phyloP scores from a whole-genome alignment of 2,888 invertebrate genomes.

The Lasioglossum morio region DNA sequence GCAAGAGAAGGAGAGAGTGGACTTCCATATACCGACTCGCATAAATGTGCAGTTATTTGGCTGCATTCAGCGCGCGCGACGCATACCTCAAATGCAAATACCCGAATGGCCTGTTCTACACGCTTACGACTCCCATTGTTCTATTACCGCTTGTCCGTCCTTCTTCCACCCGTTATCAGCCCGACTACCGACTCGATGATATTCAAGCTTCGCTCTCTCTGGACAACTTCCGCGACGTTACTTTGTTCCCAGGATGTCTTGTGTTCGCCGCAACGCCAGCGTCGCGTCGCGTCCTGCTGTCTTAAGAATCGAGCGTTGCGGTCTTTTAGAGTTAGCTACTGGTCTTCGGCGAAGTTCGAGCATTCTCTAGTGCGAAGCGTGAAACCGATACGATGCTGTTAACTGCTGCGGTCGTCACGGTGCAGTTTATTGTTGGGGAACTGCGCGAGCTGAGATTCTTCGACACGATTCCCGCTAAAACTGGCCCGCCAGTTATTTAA shows the following conservation, averaged over 20 bases:
- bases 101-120: slow-evolving; percentile 49
- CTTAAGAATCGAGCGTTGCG: slow-evolving; percentile 6
- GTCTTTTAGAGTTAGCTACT: slow-evolving; percentile 5
- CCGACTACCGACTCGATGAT: not conserved
- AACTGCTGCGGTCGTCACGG: not conserved
- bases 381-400: not conserved
- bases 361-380: not conserved
- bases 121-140: slow-evolving; percentile 60
- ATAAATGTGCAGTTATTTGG: slow-evolving; percentile 56
- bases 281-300: not conserved
- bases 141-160: slow-evolving; percentile 53
- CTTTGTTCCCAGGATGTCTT: slow-evolving; percentile 1
- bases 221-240: slow-evolving; percentile 6
- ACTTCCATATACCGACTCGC: slow-evolving; percentile 9
- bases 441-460: not conserved
- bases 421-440: not conserved
- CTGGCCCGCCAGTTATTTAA: not conserved
- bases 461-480: not conserved
- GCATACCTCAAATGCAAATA: slow-evolving; percentile 65
- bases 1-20: not conserved
- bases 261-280: no score
- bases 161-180: slow-evolving; percentile 1
- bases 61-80: slow-evolving; percentile 47
- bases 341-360: not conserved
- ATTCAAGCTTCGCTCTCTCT: not conserved